These are phyloP conservation scores for Eupristina koningsbergeri DNA, from an alignment of 1,140 invertebrate genomes.

Conservation along the genomic window DNA sequence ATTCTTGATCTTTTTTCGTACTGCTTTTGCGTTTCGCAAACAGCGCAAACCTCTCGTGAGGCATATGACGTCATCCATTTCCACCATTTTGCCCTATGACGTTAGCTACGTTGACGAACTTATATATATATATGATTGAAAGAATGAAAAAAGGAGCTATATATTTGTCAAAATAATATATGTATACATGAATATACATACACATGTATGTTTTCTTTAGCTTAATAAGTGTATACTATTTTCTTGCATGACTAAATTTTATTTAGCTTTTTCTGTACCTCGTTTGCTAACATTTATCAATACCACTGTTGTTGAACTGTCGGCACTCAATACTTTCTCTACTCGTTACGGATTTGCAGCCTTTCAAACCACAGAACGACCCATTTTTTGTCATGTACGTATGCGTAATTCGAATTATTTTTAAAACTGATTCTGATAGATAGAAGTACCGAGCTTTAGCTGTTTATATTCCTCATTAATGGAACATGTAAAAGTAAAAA, in stretches of 20 bases:
- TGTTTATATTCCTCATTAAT: too few species aligned
- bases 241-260: too few species aligned
- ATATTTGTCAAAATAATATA: too few species aligned
- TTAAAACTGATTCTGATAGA: background rate
- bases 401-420: background rate
- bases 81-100: slow-evolving; percentile 56
- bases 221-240: background rate
- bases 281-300: background rate
- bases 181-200: background rate
- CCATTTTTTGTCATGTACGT: background rate
- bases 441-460: too few species aligned
- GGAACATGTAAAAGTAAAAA: too few species aligned
- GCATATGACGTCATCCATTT: slow-evolving; percentile 54
- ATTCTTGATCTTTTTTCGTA: too few species aligned
- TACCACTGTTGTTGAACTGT: background rate
- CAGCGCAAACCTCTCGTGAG: background rate
- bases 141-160: too few species aligned
- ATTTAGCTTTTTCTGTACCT: background rate
- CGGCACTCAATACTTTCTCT: background rate
- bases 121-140: background rate
- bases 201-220: background rate
- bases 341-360: background rate
- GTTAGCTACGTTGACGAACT: slow-evolving; percentile 42
- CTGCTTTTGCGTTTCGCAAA: background rate
- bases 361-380: background rate